phyloP scores from a whole-genome alignment of 1,140 invertebrate genomes.

The Whitmania pigra region DNA sequence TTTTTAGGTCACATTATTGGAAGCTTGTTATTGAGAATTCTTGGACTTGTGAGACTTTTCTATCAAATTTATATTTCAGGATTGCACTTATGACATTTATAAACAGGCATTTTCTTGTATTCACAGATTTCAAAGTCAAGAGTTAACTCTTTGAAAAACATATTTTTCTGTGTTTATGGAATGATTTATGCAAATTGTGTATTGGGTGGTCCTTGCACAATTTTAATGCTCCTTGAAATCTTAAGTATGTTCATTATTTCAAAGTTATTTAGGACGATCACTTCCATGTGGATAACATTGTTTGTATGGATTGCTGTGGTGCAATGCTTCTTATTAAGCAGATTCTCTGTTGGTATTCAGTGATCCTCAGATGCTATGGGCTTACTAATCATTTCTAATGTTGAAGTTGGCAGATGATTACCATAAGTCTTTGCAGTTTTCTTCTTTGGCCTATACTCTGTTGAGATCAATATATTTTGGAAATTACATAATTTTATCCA shows the following conservation, averaged over 20 bases:
- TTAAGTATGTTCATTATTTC: constrained; percentile 1
- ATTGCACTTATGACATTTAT: not conserved
- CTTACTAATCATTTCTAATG: not conserved
- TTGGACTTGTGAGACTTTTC: not conserved
- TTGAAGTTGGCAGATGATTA: constrained; percentile 1
- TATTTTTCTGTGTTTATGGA: not conserved
- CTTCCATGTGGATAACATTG: not conserved
- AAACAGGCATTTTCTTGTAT: not conserved
- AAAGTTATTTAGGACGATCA: not conserved
- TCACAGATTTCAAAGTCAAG: not conserved
- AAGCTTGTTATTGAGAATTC: not conserved
- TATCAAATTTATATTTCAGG: not conserved
- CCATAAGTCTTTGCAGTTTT: not conserved
- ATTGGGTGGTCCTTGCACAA: too few relatives aligned
- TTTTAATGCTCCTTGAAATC: too few relatives aligned
- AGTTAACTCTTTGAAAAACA: not conserved
- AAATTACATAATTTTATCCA: not conserved
- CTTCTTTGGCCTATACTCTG: constrained; percentile 1
- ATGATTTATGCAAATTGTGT: not conserved
- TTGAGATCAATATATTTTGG: not conserved
- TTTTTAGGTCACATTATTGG: constrained; percentile 7
- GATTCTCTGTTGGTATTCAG: not conserved
- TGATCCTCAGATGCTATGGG: not conserved
- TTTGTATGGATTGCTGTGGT: not conserved
- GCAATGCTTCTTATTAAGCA: not conserved